A percentile compares a stretch with the other conserved stretches of the same genome.
phyloP scores from a whole-genome alignment of 2,113 vertebrate species.

The Brachypteracias leptosomus region DNA sequence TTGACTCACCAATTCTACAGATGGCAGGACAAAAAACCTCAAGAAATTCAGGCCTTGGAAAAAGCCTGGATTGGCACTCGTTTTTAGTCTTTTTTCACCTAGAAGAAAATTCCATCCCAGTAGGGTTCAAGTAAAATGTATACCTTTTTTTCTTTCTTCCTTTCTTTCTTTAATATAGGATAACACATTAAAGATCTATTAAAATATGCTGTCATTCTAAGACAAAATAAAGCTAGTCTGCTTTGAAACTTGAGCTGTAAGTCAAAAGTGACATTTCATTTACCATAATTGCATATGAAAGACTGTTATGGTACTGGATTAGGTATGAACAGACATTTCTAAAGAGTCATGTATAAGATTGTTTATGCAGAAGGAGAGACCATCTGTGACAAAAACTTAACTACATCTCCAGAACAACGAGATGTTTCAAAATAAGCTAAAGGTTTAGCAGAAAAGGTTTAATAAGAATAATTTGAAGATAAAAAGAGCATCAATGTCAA shows the following conservation, averaged over 20 bases:
- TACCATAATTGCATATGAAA: neutral
- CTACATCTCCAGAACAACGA: neutral
- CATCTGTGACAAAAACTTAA: neutral
- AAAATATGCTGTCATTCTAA: neutral
- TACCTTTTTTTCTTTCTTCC: neutral
- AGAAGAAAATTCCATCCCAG: neutral
- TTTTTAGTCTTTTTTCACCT: neutral
- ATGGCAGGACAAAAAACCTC: neutral
- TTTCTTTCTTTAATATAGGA: too few species aligned
- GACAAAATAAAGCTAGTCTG: neutral
- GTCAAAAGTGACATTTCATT: neutral
- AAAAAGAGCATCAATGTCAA: neutral
- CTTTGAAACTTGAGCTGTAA: neutral
- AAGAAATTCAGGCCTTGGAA: neutral
- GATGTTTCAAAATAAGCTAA: neutral
- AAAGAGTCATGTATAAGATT: neutral
- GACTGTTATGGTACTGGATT: neutral
- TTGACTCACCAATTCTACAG: neutral
- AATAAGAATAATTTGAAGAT: neutral
- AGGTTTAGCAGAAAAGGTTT: neutral
- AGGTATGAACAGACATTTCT: neutral
- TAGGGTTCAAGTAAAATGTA: neutral
- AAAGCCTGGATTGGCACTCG: neutral
- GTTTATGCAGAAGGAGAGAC: neutral
- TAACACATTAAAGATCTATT: neutral